Conservation (phyloP, 2,888 invertebrate species). For the Fabriciana adippe region DNA sequence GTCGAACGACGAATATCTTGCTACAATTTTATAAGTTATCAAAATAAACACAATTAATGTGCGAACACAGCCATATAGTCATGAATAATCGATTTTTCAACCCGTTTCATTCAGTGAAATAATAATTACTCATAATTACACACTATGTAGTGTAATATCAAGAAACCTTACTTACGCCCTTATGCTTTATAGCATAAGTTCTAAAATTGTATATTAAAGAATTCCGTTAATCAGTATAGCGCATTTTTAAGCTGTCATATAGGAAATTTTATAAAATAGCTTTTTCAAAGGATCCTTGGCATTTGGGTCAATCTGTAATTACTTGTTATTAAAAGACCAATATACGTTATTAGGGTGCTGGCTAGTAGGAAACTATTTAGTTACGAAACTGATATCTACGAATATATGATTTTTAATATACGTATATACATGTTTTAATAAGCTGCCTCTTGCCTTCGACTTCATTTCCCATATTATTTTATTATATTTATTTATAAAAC, state of each 20-base stretch:
- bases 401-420: too few relatives aligned
- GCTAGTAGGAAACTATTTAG: conserved; percentile 24
- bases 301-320: conserved; percentile 28
- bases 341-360: conserved; percentile 22
- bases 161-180: too few relatives aligned
- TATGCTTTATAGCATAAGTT: too few relatives aligned
- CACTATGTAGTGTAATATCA: neutral
- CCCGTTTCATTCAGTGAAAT: conserved; percentile 3
- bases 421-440: too few relatives aligned
- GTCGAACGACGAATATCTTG: too few relatives aligned
- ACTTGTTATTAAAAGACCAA: conserved; percentile 28
- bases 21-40: neutral
- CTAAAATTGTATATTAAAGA: too few relatives aligned
- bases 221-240: neutral
- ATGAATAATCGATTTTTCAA: conserved; percentile 2
- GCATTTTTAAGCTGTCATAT: conserved; percentile 16
- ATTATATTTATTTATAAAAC: too few relatives aligned
- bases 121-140: conserved; percentile 12
- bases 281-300: conserved; percentile 23
- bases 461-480: too few relatives aligned
- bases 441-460: too few relatives aligned
- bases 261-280: conserved; percentile 6
- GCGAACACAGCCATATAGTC: neutral
- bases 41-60: neutral
- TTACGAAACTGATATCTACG: conserved; percentile 5